Conservation (phyloP, 2,113 vertebrate species). For the Cyphomyrus discorhynchus region DNA sequence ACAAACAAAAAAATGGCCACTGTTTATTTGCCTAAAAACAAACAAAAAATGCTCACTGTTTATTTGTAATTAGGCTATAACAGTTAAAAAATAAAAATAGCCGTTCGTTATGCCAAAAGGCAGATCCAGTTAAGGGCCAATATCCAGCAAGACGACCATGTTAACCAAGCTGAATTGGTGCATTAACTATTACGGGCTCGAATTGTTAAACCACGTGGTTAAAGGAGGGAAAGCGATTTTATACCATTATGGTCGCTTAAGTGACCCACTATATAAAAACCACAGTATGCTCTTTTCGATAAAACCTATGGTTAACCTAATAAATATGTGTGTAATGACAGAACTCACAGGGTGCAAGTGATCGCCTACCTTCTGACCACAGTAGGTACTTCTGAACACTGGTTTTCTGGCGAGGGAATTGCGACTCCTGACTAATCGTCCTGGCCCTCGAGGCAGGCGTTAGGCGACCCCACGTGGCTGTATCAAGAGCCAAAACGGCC, state of each 20-base stretch:
- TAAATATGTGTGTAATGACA: neutral
- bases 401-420: neutral
- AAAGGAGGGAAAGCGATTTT: neutral
- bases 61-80: neutral
- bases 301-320: neutral
- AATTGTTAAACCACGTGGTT: neutral
- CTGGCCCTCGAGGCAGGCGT: neutral
- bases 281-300: neutral
- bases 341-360: neutral
- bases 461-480: neutral
- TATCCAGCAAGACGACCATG: neutral
- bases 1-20: neutral
- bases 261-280: neutral
- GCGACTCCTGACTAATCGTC: neutral
- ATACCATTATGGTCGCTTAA: neutral
- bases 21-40: too few species aligned
- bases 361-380: neutral
- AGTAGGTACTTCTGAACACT: neutral
- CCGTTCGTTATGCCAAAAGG: neutral
- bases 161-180: neutral
- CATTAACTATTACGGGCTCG: neutral
- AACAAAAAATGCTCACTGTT: neutral
- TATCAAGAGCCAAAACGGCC: neutral
- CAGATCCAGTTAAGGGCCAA: neutral
- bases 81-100: neutral